Base-by-base conservation (phyloP, 2,113 vertebrate genomes). In the Catharus bicknelli region DNA sequence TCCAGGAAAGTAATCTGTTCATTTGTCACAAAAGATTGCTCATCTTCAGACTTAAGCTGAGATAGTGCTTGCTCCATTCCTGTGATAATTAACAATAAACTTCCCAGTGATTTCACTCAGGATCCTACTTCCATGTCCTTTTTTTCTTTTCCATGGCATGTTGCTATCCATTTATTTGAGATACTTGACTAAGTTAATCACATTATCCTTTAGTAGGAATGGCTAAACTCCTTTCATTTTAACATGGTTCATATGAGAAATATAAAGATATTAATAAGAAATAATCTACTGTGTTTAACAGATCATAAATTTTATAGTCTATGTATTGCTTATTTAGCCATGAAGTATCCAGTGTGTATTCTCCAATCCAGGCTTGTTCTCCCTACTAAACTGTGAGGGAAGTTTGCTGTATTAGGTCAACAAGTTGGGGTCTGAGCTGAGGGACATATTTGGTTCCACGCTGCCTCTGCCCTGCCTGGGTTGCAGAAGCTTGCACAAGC, bases 281-380 rank as follows among this genome's bases (percentile, higher is more conserved):
- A 84, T 85, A 79, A 86, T 82, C 57, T 42, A 14, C 89, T 54
- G 14, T 75, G 64, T 90, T 96, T 82, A 90, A 70, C 78, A 86
- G 67, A 43, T 93, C 69, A 87, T 85, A 68, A 89, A 61, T 89
- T 94, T 95, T 85, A 86, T 78, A 68, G 42, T 38, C 51, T 82
- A 55, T 0, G 0, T 69, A 54, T 69, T 95, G 69, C 67, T 93
- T 92, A 22, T 45, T 90, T 90, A 81, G 66, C 40, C 77, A 84
- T 82, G 83, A 78, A 54, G 64, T 70, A 78, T 3, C 54, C 57
- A 26, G 9, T 51, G 42, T 53, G 13, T 76, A 17, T 54, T 92
- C 48, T 69, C 18, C 21, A 57, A 76, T 42, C 67, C 51, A 89
- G 72, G 32, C 32, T 82, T 47, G 48, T 42, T 93, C 40, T 25